phyloP scores from a whole-genome alignment of 1,140 invertebrate species.

The Scaptomyza graminum region DNA sequence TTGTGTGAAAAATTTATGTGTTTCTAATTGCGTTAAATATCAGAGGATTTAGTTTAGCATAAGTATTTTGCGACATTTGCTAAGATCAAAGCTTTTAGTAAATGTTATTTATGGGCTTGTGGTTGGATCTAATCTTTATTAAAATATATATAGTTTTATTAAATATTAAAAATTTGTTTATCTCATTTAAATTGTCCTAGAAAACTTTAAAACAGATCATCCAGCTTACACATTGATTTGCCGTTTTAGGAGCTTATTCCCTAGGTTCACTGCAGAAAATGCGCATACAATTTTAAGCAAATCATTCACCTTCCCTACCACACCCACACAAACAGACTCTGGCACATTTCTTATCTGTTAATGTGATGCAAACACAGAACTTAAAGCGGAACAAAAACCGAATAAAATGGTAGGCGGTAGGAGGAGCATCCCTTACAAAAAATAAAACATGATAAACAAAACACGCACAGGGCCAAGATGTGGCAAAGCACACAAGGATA shows the following conservation, averaged over 20 bases:
- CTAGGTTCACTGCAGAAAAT: conserved; percentile 34
- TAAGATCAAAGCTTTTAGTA: neutral
- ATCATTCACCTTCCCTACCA: neutral
- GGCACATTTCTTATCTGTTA: conserved; percentile 48
- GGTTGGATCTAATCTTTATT: neutral
- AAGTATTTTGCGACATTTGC: neutral
- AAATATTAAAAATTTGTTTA: too few species aligned
- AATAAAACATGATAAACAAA: conserved; percentile 36
- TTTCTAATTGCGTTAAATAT: conserved; percentile 37
- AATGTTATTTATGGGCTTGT: neutral
- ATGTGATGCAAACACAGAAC: conserved; percentile 43
- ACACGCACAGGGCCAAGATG: conserved; percentile 10
- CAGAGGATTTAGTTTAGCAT: neutral
- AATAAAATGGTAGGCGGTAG: neutral
- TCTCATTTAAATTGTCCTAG: too few species aligned
- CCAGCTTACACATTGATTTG: neutral
- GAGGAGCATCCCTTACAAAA: neutral
- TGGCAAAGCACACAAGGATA: conserved; percentile 10
- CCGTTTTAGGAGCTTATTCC: conserved; percentile 1
- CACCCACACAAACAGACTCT: neutral
- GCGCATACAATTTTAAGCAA: neutral
- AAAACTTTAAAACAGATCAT: neutral
- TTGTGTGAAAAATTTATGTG: conserved; percentile 25
- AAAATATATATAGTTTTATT: neutral
- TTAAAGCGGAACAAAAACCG: neutral